These are phyloP conservation scores for Hydropsyche tenuis DNA, from an alignment of 1,140 invertebrate genomes.

Conservation along the genomic window DNA sequence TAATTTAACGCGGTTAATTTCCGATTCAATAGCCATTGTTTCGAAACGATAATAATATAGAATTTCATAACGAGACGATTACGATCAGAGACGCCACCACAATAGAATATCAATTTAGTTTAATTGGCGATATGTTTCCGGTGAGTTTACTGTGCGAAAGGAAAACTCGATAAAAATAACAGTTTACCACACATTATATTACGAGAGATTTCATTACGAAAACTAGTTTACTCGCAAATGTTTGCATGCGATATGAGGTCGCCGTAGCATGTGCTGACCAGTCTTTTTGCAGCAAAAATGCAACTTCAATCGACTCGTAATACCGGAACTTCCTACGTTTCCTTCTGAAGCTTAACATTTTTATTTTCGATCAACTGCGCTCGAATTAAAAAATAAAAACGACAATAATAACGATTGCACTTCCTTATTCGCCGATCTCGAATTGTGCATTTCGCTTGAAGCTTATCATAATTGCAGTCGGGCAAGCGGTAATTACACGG, in stretches of 20 bases:
- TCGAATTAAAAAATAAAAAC: too few relatives aligned
- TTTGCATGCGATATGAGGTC: conserved; percentile 10
- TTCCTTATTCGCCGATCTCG: too few relatives aligned
- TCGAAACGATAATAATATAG: too few relatives aligned
- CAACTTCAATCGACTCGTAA: conserved; percentile 3
- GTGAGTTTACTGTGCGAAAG: conserved; percentile 1
- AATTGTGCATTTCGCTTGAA: too few relatives aligned
- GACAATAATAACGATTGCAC: too few relatives aligned
- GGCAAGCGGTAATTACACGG: conserved; percentile 12
- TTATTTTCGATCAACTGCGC: too few relatives aligned
- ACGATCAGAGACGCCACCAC: neutral
- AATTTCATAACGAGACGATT: too few relatives aligned
- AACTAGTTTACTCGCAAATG: conserved; percentile 19
- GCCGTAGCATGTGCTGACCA: conserved; percentile 12
- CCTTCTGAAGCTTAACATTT: too few relatives aligned
- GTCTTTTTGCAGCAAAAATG: conserved; percentile 7
- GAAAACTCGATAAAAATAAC: conserved; percentile 15
- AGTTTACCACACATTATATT: neutral
- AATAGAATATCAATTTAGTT: conserved; percentile 1
- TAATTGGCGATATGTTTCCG: neutral
- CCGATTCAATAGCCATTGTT: too few relatives aligned
- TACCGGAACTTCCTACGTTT: conserved; percentile 7
- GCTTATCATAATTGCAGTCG: conserved; percentile 4
- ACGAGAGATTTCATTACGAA: neutral
- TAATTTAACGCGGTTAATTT: too few relatives aligned